These are phyloP conservation scores for Notothenia coriiceps DNA, from an alignment of 2,113 vertebrate species.

Conservation along the genomic window DNA sequence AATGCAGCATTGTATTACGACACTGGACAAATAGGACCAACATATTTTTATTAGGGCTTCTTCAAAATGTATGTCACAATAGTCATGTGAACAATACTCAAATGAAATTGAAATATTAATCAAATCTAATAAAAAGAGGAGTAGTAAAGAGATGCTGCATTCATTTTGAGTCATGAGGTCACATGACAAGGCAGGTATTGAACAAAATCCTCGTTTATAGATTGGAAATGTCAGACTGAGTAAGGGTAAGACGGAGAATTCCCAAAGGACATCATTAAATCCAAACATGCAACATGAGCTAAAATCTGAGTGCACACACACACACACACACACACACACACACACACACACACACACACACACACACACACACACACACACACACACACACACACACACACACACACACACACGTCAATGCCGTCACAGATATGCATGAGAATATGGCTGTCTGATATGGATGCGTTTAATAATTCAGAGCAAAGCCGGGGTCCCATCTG, in stretches of 20 bases:
- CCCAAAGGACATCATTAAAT: constrained; percentile 29
- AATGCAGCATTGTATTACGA: no score
- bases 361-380: no score
- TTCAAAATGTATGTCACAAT: no score
- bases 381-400: background rate
- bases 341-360: no score
- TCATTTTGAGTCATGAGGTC: no score
- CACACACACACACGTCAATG: background rate
- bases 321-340: background rate
- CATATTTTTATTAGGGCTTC: no score
- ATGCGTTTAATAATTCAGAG: constrained; percentile 74
- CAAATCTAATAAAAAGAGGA: no score
- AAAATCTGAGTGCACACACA: constrained; percentile 16
- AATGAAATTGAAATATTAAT: no score
- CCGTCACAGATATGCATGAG: constrained; percentile 25
- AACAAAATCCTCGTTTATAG: constrained; percentile 13
- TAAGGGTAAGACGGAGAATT: background rate
- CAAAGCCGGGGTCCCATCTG: constrained; percentile 49
- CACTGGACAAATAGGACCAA: no score
- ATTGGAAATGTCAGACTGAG: constrained; percentile 7
- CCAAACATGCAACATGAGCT: constrained; percentile 37
- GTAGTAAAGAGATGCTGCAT: no score
- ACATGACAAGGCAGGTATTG: no score
- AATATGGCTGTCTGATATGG: constrained; percentile 73
- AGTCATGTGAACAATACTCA: no score